Percentiles rank a stretch among this genome's conserved stretches.
Evolutionary conservation across 2,113 vertebrate species (phyloP).

Genomic region (Eira barbara): DNA sequence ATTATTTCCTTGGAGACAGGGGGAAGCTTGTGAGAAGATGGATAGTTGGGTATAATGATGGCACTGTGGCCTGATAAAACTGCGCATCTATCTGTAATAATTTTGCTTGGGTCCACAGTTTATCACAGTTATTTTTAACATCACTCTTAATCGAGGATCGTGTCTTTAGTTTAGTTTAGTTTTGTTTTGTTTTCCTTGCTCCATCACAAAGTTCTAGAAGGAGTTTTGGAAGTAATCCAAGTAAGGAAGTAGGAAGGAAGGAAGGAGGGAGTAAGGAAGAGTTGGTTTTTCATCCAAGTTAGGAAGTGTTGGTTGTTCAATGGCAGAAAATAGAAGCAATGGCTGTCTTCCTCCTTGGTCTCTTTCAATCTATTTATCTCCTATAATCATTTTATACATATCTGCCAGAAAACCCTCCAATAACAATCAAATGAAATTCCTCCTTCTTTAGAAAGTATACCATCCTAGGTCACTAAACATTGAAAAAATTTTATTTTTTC

Average conservation of each 20-base stretch:
- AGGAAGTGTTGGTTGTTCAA: not conserved
- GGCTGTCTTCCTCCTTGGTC: not conserved
- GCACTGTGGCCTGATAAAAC: not conserved
- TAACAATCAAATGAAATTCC: not conserved
- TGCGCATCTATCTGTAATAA: not conserved
- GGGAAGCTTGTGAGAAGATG: not conserved
- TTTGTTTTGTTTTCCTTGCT: not conserved
- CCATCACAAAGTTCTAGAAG: not conserved
- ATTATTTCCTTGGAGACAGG: conserved; percentile 30
- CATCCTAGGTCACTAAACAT: not conserved
- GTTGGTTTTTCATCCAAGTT: not conserved
- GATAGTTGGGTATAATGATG: not conserved
- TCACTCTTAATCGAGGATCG: not conserved
- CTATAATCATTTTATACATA: not conserved
- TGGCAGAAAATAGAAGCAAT: not conserved
- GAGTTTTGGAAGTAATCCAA: not conserved
- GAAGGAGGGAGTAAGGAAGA: not conserved
- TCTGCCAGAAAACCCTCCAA: not conserved
- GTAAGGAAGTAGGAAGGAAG: not conserved
- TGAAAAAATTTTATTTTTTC: not conserved
- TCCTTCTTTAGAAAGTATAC: not conserved
- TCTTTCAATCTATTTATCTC: not conserved
- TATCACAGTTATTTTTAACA: conserved; percentile 19
- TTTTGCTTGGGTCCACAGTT: not conserved
- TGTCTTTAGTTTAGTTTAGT: not conserved